Conservation (phyloP, 2,797 vertebrate species). For the Sparidentex hasta region DNA sequence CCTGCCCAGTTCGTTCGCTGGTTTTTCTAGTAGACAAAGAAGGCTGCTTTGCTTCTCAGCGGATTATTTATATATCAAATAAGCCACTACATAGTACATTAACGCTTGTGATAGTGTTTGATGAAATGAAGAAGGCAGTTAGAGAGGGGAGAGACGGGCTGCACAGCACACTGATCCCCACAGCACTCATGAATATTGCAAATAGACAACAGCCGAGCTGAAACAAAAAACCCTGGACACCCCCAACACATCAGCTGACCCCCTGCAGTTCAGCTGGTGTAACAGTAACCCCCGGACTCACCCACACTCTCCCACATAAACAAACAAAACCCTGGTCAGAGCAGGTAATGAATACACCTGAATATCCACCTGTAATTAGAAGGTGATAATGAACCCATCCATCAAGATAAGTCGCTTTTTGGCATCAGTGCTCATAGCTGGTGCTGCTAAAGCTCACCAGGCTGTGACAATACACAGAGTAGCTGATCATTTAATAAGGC, state of each 20-base stretch:
- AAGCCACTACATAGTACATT: neutral
- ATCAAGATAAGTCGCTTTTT: slow-evolving; percentile 86
- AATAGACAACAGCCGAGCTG: slow-evolving; percentile 82
- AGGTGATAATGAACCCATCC: slow-evolving; percentile 90
- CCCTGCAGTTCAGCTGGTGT: slow-evolving; percentile 76
- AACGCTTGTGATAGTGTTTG: slow-evolving; percentile 30
- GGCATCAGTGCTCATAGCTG: slow-evolving; percentile 76
- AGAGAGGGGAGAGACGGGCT: slow-evolving; percentile 68
- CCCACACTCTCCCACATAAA: slow-evolving; percentile 35
- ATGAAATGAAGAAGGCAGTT: slow-evolving; percentile 39
- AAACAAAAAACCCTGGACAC: slow-evolving; percentile 78
- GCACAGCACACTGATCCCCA: slow-evolving; percentile 76
- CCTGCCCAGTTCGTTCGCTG: too few species aligned
- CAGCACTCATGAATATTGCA: slow-evolving; percentile 85
- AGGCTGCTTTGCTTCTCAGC: too few species aligned
- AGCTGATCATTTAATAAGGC: slow-evolving; percentile 82
- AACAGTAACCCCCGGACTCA: slow-evolving; percentile 76
- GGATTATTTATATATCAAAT: too few species aligned
- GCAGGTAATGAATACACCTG: slow-evolving; percentile 89
- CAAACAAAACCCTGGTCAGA: slow-evolving; percentile 75
- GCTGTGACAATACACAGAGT: slow-evolving; percentile 72
- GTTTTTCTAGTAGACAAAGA: too few species aligned
- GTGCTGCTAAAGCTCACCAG: slow-evolving; percentile 70
- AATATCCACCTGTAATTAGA: slow-evolving; percentile 92
- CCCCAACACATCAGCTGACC: slow-evolving; percentile 77